phyloP scores from a whole-genome alignment of 2,113 vertebrate genomes.

The Cyphomyrus discorhynchus region DNA sequence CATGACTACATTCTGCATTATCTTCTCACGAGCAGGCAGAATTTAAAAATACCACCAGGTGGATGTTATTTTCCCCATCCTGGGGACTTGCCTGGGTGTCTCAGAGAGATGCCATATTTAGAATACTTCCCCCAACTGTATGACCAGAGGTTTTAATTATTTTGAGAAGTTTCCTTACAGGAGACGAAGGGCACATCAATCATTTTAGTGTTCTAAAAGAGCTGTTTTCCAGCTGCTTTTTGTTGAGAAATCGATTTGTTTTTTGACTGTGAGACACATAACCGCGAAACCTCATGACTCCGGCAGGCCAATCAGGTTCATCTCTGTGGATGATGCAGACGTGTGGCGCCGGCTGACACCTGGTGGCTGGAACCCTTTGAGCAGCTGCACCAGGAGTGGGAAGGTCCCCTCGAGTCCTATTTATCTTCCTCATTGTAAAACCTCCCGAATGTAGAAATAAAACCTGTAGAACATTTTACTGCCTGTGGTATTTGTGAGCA shows the following conservation, averaged over 20 bases:
- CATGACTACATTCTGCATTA: neutral
- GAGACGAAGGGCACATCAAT: neutral
- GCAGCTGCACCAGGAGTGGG: neutral
- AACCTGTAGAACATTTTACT: neutral
- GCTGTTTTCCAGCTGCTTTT: neutral
- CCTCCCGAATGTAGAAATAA: neutral
- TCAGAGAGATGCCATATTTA: neutral
- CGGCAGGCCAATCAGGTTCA: neutral
- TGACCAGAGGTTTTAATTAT: slow-evolving; percentile 3
- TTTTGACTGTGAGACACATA: neutral
- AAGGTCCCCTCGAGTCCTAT: neutral
- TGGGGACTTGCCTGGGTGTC: neutral
- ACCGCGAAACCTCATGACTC: neutral
- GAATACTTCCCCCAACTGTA: neutral
- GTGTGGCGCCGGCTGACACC: slow-evolving; percentile 5
- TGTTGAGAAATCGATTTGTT: neutral
- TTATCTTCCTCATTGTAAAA: neutral
- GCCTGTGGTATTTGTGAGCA: neutral
- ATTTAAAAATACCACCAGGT: neutral
- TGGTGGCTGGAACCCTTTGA: neutral
- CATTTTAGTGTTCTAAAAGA: neutral
- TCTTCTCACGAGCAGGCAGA: neutral
- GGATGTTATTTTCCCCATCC: neutral
- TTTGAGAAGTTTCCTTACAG: slow-evolving; percentile 10
- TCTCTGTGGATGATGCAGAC: neutral